A percentile compares a stretch with the other conserved stretches of the same genome.
phyloP scores from a whole-genome alignment of 2,888 invertebrate genomes.

The Drosophila pseudotalamancana region DNA sequence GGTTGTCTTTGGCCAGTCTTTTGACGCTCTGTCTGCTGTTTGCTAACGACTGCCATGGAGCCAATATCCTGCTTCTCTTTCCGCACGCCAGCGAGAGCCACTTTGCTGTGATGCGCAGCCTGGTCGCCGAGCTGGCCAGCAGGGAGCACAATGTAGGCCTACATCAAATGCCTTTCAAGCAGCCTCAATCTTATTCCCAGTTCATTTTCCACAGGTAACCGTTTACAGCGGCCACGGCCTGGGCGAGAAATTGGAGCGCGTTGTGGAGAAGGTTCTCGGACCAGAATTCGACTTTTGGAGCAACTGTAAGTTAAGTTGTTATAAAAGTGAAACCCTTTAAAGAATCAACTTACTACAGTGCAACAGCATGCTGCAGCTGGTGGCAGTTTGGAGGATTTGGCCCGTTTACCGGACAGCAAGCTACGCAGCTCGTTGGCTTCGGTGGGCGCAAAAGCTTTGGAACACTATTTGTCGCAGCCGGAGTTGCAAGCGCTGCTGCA shows the following conservation, averaged over 20 bases:
- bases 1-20: neutral
- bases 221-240: slow-evolving; percentile 80
- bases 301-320: slow-evolving; percentile 74
- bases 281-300: slow-evolving; percentile 81
- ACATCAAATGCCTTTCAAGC: neutral
- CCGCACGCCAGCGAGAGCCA: slow-evolving; percentile 83
- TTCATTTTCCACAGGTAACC: slow-evolving; percentile 72
- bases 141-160: slow-evolving; percentile 84
- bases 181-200: neutral
- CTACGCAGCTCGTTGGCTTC: slow-evolving; percentile 73
- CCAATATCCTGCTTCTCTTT: slow-evolving; percentile 81
- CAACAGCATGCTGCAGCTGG: slow-evolving; percentile 55
- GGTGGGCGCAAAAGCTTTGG: slow-evolving; percentile 74
- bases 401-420: slow-evolving; percentile 47
- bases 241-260: slow-evolving; percentile 81
- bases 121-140: slow-evolving; percentile 84
- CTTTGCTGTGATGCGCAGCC: slow-evolving; percentile 83
- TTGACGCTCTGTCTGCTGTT: neutral
- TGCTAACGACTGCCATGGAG: slow-evolving; percentile 23
- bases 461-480: slow-evolving; percentile 74
- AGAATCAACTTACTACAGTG: slow-evolving; percentile 46
- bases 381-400: slow-evolving; percentile 60
- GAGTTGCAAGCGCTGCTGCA: slow-evolving; percentile 63
- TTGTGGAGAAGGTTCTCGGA: slow-evolving; percentile 77
- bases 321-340: too few relatives aligned